These are phyloP conservation scores for Chaenocephalus aceratus DNA, from an alignment of 2,113 vertebrate species.

Conservation along the genomic window DNA sequence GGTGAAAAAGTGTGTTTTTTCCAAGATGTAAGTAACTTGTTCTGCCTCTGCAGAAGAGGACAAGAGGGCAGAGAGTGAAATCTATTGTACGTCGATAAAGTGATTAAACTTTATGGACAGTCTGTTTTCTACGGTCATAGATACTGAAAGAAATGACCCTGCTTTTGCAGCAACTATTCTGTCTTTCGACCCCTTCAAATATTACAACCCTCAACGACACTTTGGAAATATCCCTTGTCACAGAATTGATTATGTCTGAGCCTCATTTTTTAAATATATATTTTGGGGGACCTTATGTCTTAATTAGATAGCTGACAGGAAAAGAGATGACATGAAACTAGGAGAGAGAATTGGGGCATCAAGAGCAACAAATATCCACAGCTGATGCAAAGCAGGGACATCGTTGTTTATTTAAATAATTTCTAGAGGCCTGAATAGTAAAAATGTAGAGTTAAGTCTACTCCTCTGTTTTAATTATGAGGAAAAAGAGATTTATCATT, in stretches of 20 bases:
- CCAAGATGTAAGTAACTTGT: background rate
- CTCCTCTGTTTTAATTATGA: no score
- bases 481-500: background rate
- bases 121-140: background rate
- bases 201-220: no score
- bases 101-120: conserved; percentile 29
- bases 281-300: background rate
- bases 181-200: background rate
- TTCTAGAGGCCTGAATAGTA: background rate
- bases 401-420: background rate
- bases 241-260: background rate
- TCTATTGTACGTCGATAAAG: background rate
- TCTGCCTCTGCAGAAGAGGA: background rate
- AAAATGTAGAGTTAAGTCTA: no score
- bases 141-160: background rate
- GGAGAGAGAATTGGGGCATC: background rate
- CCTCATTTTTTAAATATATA: background rate
- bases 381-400: background rate
- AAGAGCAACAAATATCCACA: background rate
- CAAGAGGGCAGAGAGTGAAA: background rate
- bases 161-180: background rate
- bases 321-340: background rate
- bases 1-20: background rate
- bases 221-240: background rate
- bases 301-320: background rate